Evolutionary conservation across 2,888 invertebrate species (phyloP).

Genomic region (Metellina segmentata): DNA sequence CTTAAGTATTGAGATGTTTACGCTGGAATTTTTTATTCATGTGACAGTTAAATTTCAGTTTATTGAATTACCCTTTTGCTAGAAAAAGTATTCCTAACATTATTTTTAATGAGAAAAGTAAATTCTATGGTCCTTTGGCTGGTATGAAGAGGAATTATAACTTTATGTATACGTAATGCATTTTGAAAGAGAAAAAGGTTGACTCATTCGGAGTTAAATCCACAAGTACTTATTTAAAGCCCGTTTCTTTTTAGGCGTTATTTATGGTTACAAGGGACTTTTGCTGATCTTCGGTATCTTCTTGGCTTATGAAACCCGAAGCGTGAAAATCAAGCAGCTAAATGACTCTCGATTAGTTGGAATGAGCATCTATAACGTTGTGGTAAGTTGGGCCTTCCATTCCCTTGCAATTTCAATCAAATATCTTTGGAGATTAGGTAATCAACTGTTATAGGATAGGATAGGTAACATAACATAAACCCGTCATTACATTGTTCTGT

Average conservation of each 20-base stretch:
- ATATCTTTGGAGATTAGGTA: background rate
- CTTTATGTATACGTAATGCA: no score
- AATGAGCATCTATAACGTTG: slow-evolving; percentile 99
- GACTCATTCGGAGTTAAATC: background rate
- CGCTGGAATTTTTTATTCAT: no score
- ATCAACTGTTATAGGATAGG: background rate
- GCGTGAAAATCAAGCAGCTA: slow-evolving; percentile 95
- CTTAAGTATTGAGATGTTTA: no score
- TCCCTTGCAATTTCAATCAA: background rate
- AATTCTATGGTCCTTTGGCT: no score
- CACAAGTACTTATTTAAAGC: background rate
- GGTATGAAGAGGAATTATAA: no score
- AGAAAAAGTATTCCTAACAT: no score
- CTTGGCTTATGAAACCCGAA: slow-evolving; percentile 98
- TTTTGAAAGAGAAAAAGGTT: background rate
- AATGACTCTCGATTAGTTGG: slow-evolving; percentile 99
- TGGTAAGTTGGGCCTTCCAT: slow-evolving; percentile 83
- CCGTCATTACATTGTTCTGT: no score
- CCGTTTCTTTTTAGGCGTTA: slow-evolving; percentile 84
- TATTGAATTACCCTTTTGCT: no score
- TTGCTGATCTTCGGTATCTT: slow-evolving; percentile 98
- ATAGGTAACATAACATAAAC: no score
- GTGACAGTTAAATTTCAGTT: no score
- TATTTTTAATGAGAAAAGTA: no score
- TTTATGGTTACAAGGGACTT: slow-evolving; percentile 98